A percentile compares a stretch with the other conserved stretches of the same genome.
phyloP scores from a whole-genome alignment of 2,113 vertebrate species.

The Podilymbus podiceps region DNA sequence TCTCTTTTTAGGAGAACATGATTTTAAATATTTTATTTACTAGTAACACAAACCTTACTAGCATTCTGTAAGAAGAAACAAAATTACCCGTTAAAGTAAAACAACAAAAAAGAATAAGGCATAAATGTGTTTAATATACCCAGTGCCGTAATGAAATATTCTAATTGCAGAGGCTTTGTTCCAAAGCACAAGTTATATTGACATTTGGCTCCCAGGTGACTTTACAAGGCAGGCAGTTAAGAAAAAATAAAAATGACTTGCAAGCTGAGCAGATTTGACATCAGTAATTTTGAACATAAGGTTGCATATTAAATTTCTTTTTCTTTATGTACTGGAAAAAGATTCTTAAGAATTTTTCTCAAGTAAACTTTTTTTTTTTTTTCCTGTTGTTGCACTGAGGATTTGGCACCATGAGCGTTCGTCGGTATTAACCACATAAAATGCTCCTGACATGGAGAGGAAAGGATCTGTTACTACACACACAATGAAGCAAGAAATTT shows the following conservation, averaged over 20 bases:
- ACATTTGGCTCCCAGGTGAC: conserved; percentile 7
- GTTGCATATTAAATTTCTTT: background rate
- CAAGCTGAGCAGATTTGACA: background rate
- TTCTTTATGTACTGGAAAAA: background rate
- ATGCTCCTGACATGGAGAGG: background rate
- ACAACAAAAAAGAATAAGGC: background rate
- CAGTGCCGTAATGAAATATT: background rate
- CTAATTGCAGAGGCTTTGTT: background rate
- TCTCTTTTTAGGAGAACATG: background rate
- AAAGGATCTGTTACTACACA: background rate
- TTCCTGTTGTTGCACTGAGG: background rate
- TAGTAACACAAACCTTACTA: background rate
- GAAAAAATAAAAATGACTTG: background rate
- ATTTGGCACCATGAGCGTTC: background rate
- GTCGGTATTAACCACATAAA: background rate
- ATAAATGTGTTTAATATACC: background rate
- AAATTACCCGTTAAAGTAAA: background rate
- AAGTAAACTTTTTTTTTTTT: background rate
- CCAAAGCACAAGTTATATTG: background rate
- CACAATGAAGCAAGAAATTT: background rate
- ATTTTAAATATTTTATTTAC: background rate
- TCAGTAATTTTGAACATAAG: background rate
- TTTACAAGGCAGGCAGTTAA: background rate
- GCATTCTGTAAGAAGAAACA: background rate
- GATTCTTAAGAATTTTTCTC: background rate